phyloP scores from a whole-genome alignment of 1,140 invertebrate species.

The Aphidius gifuensis region DNA sequence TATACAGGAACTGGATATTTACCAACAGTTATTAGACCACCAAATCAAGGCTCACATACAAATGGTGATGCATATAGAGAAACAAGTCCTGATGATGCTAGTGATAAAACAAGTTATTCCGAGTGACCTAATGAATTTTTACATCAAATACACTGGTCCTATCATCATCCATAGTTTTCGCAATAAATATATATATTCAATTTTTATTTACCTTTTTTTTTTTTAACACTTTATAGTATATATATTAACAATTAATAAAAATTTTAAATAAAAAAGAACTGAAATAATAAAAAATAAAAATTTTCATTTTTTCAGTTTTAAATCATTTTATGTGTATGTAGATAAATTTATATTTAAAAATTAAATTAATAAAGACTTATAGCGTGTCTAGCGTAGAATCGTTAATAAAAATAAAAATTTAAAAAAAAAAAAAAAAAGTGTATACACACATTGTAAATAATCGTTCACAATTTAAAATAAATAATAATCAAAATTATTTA shows the following conservation, averaged over 20 bases:
- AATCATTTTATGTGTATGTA: slow-evolving; percentile 19
- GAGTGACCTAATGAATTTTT: slow-evolving; percentile 45
- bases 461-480: slow-evolving; percentile 13
- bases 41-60: slow-evolving; percentile 46
- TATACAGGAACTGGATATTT: slow-evolving; percentile 78
- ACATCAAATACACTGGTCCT: slow-evolving; percentile 33
- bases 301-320: neutral
- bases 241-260: too few relatives aligned
- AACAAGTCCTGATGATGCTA: slow-evolving; percentile 49
- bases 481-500: slow-evolving; percentile 12
- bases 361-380: slow-evolving; percentile 30
- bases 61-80: slow-evolving; percentile 49
- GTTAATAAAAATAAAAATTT: slow-evolving; percentile 37
- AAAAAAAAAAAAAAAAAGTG: slow-evolving; percentile 8
- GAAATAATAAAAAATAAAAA: slow-evolving; percentile 12
- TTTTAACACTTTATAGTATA: neutral
- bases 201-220: neutral
- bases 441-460: slow-evolving; percentile 13
- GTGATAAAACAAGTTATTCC: slow-evolving; percentile 51
- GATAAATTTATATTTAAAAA: slow-evolving; percentile 29
- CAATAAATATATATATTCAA: neutral
- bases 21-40: slow-evolving; percentile 72
- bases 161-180: slow-evolving; percentile 16
- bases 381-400: slow-evolving; percentile 31
- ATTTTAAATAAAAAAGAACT: neutral